Conservation (phyloP, 2,888 invertebrate genomes). For the Stenotaenia linearis region DNA sequence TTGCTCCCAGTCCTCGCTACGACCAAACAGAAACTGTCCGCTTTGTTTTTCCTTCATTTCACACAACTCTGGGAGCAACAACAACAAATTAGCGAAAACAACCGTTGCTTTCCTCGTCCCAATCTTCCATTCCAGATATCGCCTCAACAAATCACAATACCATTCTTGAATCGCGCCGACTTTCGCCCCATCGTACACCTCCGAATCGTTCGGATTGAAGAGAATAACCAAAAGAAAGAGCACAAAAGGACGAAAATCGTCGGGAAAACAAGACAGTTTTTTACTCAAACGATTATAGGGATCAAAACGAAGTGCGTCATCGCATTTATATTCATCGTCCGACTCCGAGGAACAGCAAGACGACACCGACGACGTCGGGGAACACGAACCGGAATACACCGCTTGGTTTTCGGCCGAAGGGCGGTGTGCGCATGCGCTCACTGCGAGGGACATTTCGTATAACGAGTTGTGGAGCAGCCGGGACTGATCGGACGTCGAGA, state of each 20-base stretch:
- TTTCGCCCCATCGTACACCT: not conserved
- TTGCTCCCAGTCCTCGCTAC: not conserved
- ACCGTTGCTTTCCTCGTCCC: not conserved
- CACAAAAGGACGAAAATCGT: conserved; percentile 14
- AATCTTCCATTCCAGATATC: conserved; percentile 17
- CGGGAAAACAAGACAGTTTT: not conserved
- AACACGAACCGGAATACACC: not conserved
- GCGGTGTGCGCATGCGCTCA: not conserved
- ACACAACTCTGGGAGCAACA: not conserved
- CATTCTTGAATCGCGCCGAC: not conserved
- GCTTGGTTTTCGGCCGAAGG: not conserved
- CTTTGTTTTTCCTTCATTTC: conserved; percentile 24
- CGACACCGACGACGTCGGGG: not conserved
- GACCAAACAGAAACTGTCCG: not conserved
- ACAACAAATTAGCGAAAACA: not conserved
- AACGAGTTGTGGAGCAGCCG: conserved; percentile 21
- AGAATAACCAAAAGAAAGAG: conserved; percentile 28
- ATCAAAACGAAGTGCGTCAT: not conserved
- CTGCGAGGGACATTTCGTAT: conserved; percentile 34
- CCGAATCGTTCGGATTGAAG: conserved; percentile 6
- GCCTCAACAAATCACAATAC: not conserved
- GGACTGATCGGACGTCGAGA: not conserved
- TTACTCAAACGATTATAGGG: not conserved
- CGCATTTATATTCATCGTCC: conserved; percentile 11
- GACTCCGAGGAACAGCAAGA: not conserved